These are phyloP conservation scores for Benitochromis conjunctus DNA, from an alignment of 2,113 vertebrate species.

Conservation along the genomic window DNA sequence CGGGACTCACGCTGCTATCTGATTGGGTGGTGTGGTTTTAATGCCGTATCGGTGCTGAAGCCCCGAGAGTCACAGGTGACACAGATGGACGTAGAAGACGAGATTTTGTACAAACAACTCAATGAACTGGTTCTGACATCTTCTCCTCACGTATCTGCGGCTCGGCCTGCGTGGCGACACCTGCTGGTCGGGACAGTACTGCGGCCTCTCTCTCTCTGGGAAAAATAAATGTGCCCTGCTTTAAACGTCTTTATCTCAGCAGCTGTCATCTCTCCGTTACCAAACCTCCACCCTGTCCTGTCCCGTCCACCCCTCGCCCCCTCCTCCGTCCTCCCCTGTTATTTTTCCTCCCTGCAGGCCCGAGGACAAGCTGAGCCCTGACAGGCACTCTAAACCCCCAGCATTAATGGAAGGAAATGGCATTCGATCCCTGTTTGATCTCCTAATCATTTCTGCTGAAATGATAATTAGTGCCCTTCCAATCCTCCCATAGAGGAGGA, in stretches of 20 bases:
- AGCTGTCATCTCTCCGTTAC: slow-evolving; percentile 21
- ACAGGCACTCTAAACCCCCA: slow-evolving; percentile 89
- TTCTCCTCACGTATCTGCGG: accelerated
- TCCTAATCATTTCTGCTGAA: slow-evolving; percentile 97
- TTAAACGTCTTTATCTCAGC: slow-evolving; percentile 4
- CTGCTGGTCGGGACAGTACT: background rate
- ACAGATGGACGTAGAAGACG: background rate
- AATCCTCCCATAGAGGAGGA: slow-evolving; percentile 61
- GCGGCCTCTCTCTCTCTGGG: background rate
- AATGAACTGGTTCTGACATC: background rate
- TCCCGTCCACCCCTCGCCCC: slow-evolving; percentile 6
- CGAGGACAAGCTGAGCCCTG: slow-evolving; percentile 80
- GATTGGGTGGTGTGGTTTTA: background rate
- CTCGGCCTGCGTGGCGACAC: background rate
- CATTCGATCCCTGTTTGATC: slow-evolving; percentile 92
- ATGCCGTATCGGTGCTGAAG: no score
- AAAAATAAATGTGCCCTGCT: background rate
- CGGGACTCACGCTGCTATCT: background rate
- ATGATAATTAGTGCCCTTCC: slow-evolving; percentile 92
- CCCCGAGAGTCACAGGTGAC: no score
- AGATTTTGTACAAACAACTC: background rate
- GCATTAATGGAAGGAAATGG: slow-evolving; percentile 94
- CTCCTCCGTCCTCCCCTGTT: slow-evolving; percentile 1
- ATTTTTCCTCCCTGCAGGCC: slow-evolving; percentile 82
- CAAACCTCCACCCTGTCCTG: slow-evolving; percentile 17